These are phyloP conservation scores for Dicrostonyx torquatus DNA, from an alignment of 2,797 vertebrate species.

Conservation along the genomic window DNA sequence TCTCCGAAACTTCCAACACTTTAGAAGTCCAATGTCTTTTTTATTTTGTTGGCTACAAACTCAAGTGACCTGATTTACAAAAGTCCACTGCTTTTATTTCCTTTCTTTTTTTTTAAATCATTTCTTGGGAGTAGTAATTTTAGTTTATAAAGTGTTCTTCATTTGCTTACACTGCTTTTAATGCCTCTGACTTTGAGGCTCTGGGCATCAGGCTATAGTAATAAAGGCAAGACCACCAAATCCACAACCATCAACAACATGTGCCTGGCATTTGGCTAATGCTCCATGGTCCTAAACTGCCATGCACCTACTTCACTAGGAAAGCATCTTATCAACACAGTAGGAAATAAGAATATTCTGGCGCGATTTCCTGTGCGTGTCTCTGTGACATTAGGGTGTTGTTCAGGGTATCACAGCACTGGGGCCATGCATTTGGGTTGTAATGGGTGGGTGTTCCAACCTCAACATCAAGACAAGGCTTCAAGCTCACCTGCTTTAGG, in stretches of 20 bases:
- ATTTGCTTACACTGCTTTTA: background rate
- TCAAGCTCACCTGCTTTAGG: background rate
- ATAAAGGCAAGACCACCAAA: background rate
- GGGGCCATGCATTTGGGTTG: background rate
- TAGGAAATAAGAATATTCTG: background rate
- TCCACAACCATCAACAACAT: background rate
- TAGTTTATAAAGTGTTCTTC: background rate
- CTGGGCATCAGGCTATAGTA: background rate
- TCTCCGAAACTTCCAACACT: background rate
- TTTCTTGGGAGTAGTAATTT: background rate
- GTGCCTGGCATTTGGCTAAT: background rate
- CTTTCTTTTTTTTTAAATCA: background rate
- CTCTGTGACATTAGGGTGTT: background rate
- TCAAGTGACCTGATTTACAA: background rate
- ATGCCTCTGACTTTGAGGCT: background rate
- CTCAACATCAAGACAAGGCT: background rate
- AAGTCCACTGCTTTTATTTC: background rate
- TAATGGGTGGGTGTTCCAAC: background rate
- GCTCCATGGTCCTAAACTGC: too few relatives aligned
- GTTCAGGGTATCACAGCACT: background rate
- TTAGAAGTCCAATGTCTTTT: background rate
- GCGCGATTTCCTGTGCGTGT: background rate
- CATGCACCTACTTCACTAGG: background rate
- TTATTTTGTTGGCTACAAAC: background rate
- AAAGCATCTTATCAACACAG: background rate